phyloP scores from a whole-genome alignment of 1,140 invertebrate genomes.

The Dinoponera quadriceps region DNA sequence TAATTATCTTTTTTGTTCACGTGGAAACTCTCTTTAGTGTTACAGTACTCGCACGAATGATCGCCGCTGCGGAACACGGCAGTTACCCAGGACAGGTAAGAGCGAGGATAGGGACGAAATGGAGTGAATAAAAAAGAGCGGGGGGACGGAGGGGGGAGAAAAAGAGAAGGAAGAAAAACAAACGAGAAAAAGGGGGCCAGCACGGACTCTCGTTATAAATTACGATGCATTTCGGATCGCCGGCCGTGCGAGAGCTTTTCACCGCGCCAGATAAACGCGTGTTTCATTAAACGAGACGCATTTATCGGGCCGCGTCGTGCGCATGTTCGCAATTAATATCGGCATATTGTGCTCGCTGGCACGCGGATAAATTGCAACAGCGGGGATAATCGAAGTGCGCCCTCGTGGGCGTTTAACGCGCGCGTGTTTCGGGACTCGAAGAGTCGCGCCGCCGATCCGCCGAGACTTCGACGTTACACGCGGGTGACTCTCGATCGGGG shows the following conservation, averaged over 20 bases:
- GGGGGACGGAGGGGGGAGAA: slow-evolving; percentile 8
- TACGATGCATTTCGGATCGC: slow-evolving; percentile 47
- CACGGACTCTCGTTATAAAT: slow-evolving; percentile 37
- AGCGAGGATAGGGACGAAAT: neutral
- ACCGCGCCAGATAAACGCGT: slow-evolving; percentile 56
- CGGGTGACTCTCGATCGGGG: no score
- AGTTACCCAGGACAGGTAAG: neutral
- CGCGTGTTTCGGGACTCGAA: slow-evolving; percentile 9
- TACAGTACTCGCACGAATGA: slow-evolving; percentile 32
- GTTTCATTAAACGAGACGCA: slow-evolving; percentile 58
- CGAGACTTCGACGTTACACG: neutral
- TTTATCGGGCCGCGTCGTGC: slow-evolving; percentile 53
- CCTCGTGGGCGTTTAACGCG: slow-evolving; percentile 42
- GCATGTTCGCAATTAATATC: slow-evolving; percentile 62
- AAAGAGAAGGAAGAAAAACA: slow-evolving; percentile 42
- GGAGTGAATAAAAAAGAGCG: slow-evolving; percentile 32
- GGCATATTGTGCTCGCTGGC: slow-evolving; percentile 51
- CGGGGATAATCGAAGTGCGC: slow-evolving; percentile 27
- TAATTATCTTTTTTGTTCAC: slow-evolving; percentile 33
- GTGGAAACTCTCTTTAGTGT: neutral
- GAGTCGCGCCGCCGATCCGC: neutral
- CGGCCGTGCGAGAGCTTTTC: slow-evolving; percentile 41
- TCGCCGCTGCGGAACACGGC: neutral
- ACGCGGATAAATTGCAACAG: slow-evolving; percentile 55
- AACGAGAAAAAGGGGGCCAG: neutral